These are phyloP conservation scores for Achatina immaculata DNA, from an alignment of 1,140 invertebrate genomes.

Conservation along the genomic window DNA sequence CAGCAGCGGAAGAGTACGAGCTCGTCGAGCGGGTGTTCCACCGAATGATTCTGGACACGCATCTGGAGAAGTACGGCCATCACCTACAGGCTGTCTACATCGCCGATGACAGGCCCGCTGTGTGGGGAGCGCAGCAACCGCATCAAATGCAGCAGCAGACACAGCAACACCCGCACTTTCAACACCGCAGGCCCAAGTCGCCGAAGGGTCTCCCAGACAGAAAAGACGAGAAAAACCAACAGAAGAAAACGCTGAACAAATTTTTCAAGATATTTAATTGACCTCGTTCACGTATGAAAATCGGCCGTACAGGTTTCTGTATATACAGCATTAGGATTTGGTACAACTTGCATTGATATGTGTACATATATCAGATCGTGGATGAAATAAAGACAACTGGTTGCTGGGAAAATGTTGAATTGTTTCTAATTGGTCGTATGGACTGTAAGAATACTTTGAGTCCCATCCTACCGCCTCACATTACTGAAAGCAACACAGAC, in stretches of 20 bases:
- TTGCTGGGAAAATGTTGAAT: too few relatives aligned
- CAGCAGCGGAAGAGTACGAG: slow-evolving; percentile 70
- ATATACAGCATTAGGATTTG: too few relatives aligned
- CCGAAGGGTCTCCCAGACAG: slow-evolving; percentile 53
- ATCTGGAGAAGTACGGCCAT: slow-evolving; percentile 61
- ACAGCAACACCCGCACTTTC: slow-evolving; percentile 20
- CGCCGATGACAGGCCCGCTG: slow-evolving; percentile 56
- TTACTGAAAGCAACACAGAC: too few relatives aligned
- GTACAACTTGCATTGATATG: too few relatives aligned
- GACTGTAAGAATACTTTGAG: too few relatives aligned
- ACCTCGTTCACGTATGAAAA: too few relatives aligned
- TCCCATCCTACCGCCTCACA: too few relatives aligned
- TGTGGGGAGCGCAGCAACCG: slow-evolving; percentile 36
- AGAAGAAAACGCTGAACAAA: slow-evolving; percentile 68
- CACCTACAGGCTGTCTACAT: slow-evolving; percentile 62
- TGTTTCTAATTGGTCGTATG: too few relatives aligned
- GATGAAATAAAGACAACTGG: too few relatives aligned
- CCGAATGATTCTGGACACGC: slow-evolving; percentile 63
- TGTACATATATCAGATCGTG: too few relatives aligned
- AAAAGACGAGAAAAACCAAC: slow-evolving; percentile 59
- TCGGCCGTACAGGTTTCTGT: too few relatives aligned
- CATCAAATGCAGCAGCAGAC: neutral
- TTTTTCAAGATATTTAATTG: slow-evolving; percentile 69
- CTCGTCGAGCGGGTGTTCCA: slow-evolving; percentile 68
- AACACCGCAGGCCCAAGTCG: slow-evolving; percentile 56